Percentiles rank a stretch among this genome's conserved stretches.
These are phyloP conservation scores for Himalopsyche phryganea DNA, from an alignment of 1,140 invertebrate genomes.

Conservation along the genomic window DNA sequence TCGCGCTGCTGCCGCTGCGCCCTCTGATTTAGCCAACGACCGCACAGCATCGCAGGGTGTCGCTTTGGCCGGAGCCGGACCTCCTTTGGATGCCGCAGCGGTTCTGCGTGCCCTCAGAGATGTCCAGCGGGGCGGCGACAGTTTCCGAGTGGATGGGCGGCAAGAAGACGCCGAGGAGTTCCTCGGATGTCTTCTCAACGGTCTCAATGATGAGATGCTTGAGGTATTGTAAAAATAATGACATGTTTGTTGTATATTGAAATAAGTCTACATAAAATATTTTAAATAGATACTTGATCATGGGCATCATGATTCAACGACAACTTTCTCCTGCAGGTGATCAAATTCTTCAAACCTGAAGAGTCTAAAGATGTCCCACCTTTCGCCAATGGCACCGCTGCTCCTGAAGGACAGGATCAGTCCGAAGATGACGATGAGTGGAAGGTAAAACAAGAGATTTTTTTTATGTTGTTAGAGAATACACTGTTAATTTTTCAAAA, in stretches of 20 bases:
- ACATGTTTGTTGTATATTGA: too few species aligned
- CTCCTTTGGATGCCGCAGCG: slow-evolving; percentile 77
- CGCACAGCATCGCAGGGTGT: not conserved
- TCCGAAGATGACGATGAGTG: slow-evolving; percentile 72
- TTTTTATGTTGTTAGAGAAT: not conserved
- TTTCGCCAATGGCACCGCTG: slow-evolving; percentile 34
- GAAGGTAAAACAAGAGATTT: slow-evolving; percentile 56
- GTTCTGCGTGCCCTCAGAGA: slow-evolving; percentile 74
- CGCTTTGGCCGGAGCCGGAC: slow-evolving; percentile 39
- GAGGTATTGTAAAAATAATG: slow-evolving; percentile 55
- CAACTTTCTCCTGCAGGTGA: slow-evolving; percentile 49
- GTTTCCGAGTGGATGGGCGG: slow-evolving; percentile 60
- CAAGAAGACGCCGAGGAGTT: slow-evolving; percentile 97
- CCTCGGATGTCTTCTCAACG: slow-evolving; percentile 85
- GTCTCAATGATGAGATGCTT: slow-evolving; percentile 94
- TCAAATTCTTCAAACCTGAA: slow-evolving; percentile 62
- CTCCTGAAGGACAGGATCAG: slow-evolving; percentile 41
- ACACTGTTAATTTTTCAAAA: too few species aligned
- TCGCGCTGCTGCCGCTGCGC: slow-evolving; percentile 38
- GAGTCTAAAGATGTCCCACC: slow-evolving; percentile 44
- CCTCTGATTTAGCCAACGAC: slow-evolving; percentile 39
- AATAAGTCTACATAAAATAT: too few species aligned
- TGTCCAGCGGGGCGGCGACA: slow-evolving; percentile 54
- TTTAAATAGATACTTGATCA: too few species aligned
- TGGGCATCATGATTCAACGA: too few species aligned